Percentiles rank a stretch among this genome's conserved stretches.
These are phyloP conservation scores for Alosa alosa DNA, from an alignment of 2,113 vertebrate species.

Conservation along the genomic window DNA sequence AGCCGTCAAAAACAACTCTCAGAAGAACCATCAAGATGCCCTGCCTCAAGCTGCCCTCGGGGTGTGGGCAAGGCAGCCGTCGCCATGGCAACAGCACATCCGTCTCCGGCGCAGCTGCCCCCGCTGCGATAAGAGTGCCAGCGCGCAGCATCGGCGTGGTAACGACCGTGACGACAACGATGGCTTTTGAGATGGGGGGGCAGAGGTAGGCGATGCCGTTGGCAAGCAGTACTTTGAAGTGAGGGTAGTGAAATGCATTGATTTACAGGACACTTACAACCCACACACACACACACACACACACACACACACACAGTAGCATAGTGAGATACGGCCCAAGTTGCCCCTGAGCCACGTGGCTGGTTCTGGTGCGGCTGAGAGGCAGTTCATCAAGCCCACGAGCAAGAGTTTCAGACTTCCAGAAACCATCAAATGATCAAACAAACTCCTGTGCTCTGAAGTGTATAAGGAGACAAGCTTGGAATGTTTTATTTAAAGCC, in stretches of 20 bases:
- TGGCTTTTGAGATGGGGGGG: neutral
- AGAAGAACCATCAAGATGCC: neutral
- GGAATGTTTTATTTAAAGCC: neutral
- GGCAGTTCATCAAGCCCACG: neutral
- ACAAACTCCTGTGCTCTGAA: slow-evolving; percentile 4
- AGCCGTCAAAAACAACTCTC: neutral
- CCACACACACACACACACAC: neutral
- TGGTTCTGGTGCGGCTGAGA: neutral
- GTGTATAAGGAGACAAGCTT: neutral
- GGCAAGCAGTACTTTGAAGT: neutral
- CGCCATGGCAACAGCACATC: slow-evolving; percentile 9
- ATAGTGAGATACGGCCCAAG: neutral
- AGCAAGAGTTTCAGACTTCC: neutral
- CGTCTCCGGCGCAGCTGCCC: neutral
- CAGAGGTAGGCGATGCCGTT: neutral
- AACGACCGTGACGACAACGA: neutral
- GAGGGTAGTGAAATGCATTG: neutral
- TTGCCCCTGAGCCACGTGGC: neutral
- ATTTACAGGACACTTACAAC: slow-evolving; percentile 7
- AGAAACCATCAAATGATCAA: slow-evolving; percentile 9
- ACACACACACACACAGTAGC: neutral
- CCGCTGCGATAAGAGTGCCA: neutral
- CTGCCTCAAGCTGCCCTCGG: neutral
- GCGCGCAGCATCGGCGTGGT: neutral
- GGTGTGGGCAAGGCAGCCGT: neutral